A percentile compares a stretch with the other conserved stretches of the same genome.
These are phyloP conservation scores for Cryptomyrus ogoouensis DNA, from an alignment of 2,113 vertebrate species.

Conservation along the genomic window DNA sequence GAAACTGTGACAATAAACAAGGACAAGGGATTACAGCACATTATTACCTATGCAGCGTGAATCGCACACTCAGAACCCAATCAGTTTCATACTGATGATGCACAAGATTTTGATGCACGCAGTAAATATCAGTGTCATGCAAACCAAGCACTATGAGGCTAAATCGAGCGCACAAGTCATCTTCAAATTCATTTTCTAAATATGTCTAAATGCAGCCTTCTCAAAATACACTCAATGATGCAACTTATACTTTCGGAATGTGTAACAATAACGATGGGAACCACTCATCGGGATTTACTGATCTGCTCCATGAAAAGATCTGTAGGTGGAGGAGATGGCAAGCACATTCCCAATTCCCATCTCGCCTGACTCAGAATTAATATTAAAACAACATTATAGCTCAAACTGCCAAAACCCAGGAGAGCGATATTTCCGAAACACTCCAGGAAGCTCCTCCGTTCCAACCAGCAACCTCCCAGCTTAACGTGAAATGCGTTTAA, in stretches of 20 bases:
- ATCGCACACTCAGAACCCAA: neutral
- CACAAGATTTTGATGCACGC: neutral
- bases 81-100: neutral
- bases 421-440: neutral
- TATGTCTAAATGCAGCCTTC: neutral
- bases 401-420: neutral
- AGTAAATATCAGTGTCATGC: neutral
- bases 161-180: neutral
- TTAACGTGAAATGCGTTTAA: neutral
- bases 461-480: neutral
- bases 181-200: neutral
- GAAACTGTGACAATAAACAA: neutral
- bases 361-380: neutral
- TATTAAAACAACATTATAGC: neutral
- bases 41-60: neutral
- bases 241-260: neutral
- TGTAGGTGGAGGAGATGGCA: neutral
- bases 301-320: neutral
- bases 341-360: neutral
- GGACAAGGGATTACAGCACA: neutral
- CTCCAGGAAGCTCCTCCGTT: neutral
- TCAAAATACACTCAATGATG: neutral
- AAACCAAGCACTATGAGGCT: neutral
- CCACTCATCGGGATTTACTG: neutral
- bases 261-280: neutral